Percentiles rank a stretch among this genome's conserved stretches.
phyloP scores from a whole-genome alignment of 2,888 invertebrate genomes.

The Catocala nupta region DNA sequence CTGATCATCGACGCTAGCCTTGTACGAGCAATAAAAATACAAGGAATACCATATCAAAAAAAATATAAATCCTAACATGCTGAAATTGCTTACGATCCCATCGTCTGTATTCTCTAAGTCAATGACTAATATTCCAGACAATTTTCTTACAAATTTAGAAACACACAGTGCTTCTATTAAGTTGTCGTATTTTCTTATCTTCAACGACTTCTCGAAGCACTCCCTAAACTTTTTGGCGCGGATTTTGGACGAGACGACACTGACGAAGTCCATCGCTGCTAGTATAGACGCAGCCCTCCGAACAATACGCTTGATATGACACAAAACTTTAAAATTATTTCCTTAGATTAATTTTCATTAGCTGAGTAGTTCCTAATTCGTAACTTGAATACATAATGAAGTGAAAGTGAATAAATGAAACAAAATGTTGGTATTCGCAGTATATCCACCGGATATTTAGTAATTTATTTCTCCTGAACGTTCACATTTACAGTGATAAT shows the following conservation, averaged over 20 bases:
- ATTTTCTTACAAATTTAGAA: conserved; percentile 54
- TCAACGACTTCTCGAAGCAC: conserved; percentile 32
- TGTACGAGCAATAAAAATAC: conserved; percentile 64
- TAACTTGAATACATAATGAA: conserved; percentile 2
- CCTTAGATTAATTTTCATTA: not conserved
- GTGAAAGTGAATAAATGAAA: conserved; percentile 66
- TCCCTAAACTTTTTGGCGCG: conserved; percentile 25
- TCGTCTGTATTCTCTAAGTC: conserved; percentile 34
- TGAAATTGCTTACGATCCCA: conserved; percentile 49
- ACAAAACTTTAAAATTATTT: not conserved
- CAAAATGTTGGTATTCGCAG: conserved; percentile 78
- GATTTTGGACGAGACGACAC: conserved; percentile 6
- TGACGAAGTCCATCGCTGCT: conserved; percentile 6
- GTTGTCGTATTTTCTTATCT: conserved; percentile 54
- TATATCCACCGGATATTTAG: conserved; percentile 81
- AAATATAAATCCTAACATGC: conserved; percentile 55
- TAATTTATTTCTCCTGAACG: conserved; percentile 79
- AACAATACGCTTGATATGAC: not conserved
- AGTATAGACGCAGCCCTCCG: not conserved
- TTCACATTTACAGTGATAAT: conserved; percentile 81
- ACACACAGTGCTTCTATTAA: conserved; percentile 58
- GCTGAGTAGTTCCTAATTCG: conserved; percentile 1
- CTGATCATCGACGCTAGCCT: conserved; percentile 60
- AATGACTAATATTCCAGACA: conserved; percentile 60
- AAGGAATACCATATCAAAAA: conserved; percentile 54